Conservation (phyloP, 1,140 invertebrate species). For the Plodia interpunctella region DNA sequence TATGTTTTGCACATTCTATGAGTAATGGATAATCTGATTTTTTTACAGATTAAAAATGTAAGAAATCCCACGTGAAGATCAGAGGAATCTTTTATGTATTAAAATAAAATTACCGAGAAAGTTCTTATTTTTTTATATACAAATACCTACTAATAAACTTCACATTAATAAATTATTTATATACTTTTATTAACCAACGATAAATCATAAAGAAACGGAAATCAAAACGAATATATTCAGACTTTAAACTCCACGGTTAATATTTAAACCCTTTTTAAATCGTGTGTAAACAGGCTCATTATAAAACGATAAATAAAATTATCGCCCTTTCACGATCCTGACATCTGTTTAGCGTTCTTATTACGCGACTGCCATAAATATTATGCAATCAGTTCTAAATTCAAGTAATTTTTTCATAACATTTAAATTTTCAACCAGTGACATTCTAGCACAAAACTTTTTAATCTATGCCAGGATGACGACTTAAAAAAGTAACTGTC, state of each 20-base stretch:
- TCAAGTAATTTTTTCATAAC: not conserved
- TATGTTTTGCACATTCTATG: not conserved
- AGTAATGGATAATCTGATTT: slow-evolving; percentile 21
- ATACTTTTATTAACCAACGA: not conserved
- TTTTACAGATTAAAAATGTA: not conserved
- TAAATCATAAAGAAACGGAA: not conserved
- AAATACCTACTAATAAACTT: too few species aligned
- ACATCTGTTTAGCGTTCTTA: slow-evolving; percentile 50
- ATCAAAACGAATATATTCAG: slow-evolving; percentile 12
- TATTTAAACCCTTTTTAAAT: slow-evolving; percentile 31
- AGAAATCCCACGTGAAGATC: not conserved
- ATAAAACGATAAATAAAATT: slow-evolving; percentile 73
- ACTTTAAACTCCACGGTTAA: not conserved
- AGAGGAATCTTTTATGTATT: too few species aligned
- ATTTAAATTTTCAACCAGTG: slow-evolving; percentile 19
- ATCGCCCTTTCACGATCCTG: slow-evolving; percentile 52
- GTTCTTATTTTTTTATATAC: too few species aligned
- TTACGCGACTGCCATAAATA: slow-evolving; percentile 56
- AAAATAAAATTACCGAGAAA: too few species aligned
- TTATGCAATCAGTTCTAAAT: slow-evolving; percentile 47
- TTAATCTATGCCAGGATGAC: slow-evolving; percentile 36
- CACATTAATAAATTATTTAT: too few species aligned
- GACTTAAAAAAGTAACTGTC: slow-evolving; percentile 54
- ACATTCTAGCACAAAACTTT: slow-evolving; percentile 35
- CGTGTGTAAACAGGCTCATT: slow-evolving; percentile 57